These are phyloP conservation scores for Microctenopoma steveboyesi DNA, from an alignment of 2,797 vertebrate species.

Conservation along the genomic window DNA sequence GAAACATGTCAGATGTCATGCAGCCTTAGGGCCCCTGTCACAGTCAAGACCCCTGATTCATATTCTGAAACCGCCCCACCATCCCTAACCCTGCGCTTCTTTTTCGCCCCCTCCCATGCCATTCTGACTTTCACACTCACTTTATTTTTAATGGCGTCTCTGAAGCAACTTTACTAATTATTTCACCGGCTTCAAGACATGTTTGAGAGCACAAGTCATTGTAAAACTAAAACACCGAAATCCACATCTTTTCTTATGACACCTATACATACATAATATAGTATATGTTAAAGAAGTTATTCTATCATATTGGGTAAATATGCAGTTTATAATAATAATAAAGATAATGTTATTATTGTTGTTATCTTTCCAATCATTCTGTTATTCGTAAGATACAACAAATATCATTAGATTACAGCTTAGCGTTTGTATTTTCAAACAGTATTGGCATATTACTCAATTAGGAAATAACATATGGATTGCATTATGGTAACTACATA, in stretches of 20 bases:
- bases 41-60: conserved; percentile 62
- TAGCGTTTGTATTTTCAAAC: background rate
- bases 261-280: too few species aligned
- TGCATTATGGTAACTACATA: background rate
- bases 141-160: conserved; percentile 23
- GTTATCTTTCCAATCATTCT: background rate
- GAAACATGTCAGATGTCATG: conserved; percentile 82
- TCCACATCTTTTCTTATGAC: too few species aligned
- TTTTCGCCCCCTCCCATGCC: background rate
- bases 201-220: background rate
- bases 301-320: too few species aligned
- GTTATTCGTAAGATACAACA: background rate
- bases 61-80: conserved; percentile 33
- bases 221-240: background rate
- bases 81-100: conserved; percentile 21
- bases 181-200: conserved; percentile 14
- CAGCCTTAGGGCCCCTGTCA: conserved; percentile 74
- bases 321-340: too few species aligned
- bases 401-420: background rate
- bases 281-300: too few species aligned
- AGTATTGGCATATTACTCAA: conserved; percentile 6
- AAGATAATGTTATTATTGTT: too few species aligned
- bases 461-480: conserved; percentile 8
- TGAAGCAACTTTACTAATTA: conserved; percentile 12
- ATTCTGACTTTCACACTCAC: background rate